phyloP scores from a whole-genome alignment of 2,113 vertebrate genomes.

The Ailuropoda melanoleuca region DNA sequence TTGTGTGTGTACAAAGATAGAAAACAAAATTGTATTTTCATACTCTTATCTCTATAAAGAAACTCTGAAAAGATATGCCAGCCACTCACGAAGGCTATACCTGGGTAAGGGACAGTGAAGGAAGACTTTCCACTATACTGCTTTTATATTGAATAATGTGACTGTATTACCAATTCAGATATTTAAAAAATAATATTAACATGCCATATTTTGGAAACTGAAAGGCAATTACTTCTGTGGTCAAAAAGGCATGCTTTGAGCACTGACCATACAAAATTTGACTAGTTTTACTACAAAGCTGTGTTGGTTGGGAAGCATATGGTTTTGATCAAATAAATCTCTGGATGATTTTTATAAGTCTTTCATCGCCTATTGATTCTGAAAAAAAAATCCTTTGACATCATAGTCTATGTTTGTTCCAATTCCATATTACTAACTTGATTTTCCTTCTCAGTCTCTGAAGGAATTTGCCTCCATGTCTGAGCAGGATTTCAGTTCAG shows the following conservation, averaged over 20 bases:
- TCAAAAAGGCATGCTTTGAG: constrained; percentile 11
- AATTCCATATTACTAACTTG: constrained; percentile 1
- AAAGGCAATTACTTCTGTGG: constrained; percentile 2
- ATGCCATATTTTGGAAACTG: constrained; percentile 10
- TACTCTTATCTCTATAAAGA: not conserved
- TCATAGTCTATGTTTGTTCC: constrained; percentile 44
- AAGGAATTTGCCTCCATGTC: not conserved
- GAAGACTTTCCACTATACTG: not conserved
- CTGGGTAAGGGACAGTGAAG: not conserved
- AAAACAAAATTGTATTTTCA: not conserved
- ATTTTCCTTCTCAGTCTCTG: constrained; percentile 39
- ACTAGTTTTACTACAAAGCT: constrained; percentile 41
- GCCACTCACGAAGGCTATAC: not conserved
- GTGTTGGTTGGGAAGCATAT: constrained; percentile 8
- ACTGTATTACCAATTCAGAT: not conserved
- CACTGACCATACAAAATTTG: not conserved
- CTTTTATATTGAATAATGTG: not conserved
- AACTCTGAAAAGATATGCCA: not conserved
- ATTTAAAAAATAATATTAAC: not conserved
- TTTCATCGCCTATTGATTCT: constrained; percentile 65
- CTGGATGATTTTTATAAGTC: constrained; percentile 56
- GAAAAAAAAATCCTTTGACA: constrained; percentile 58
- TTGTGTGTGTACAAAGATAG: not conserved
- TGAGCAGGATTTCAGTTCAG: not conserved
- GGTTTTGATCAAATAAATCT: constrained; percentile 59